Evolutionary conservation across 2,888 invertebrate genomes (phyloP).

Genomic region (Digitonthophagus gazella): DNA sequence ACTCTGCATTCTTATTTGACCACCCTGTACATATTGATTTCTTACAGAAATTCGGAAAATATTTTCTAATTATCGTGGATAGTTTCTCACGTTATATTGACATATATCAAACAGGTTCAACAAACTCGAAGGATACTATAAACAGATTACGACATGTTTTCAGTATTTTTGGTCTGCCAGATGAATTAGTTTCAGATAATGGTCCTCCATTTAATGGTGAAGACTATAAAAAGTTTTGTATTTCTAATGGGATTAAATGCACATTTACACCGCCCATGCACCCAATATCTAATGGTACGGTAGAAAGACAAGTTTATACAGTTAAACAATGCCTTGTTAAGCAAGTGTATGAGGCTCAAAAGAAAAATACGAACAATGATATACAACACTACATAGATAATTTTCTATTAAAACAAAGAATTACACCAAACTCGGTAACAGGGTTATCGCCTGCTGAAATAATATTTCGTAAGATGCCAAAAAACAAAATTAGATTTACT

Average conservation of each 20-base stretch:
- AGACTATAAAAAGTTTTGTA: constrained; percentile 23
- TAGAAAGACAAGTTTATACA: constrained; percentile 20
- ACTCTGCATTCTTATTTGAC: too few species aligned
- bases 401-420: constrained; percentile 13
- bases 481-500: constrained; percentile 13
- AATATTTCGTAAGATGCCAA: constrained; percentile 6
- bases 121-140: constrained; percentile 16
- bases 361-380: background rate
- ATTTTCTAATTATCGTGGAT: constrained; percentile 22
- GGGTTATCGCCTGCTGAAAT: constrained; percentile 14
- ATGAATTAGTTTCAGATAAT: constrained; percentile 25
- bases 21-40: too few species aligned
- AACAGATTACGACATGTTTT: constrained; percentile 16
- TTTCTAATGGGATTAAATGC: constrained; percentile 18
- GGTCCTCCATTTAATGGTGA: constrained; percentile 27
- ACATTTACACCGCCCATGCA: constrained; percentile 24
- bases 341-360: background rate
- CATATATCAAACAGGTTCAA: constrained; percentile 14
- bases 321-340: constrained; percentile 8
- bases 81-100: constrained; percentile 23
- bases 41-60: too few species aligned
- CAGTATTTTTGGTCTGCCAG: constrained; percentile 21
- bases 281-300: constrained; percentile 25
- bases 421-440: background rate
- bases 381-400: background rate